These are phyloP conservation scores for Spizaetus ornatus DNA, from an alignment of 2,113 vertebrate genomes.

Conservation along the genomic window DNA sequence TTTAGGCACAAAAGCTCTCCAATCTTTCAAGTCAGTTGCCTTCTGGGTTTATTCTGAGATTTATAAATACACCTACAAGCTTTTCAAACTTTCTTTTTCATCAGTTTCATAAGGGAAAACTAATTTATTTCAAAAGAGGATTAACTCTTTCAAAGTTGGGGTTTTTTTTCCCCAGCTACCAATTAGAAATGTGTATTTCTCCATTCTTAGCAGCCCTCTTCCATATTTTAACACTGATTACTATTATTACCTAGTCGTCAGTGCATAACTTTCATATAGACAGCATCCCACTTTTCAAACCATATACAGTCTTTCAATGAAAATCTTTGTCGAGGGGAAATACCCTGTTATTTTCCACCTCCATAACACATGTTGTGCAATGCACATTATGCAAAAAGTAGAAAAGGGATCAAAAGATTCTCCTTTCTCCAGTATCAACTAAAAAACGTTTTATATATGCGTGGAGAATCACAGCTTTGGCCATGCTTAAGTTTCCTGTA, in stretches of 20 bases:
- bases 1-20: neutral
- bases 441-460: neutral
- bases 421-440: neutral
- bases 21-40: neutral
- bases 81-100: neutral
- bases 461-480: neutral
- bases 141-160: neutral
- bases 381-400: neutral
- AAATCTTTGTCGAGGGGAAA: neutral
- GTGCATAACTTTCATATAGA: neutral
- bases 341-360: neutral
- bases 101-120: neutral
- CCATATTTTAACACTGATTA: neutral
- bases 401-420: neutral
- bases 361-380: neutral
- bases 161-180: neutral
- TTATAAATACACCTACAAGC: neutral
- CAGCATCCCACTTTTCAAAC: neutral
- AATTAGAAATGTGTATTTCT: neutral
- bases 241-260: neutral
- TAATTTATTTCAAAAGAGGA: neutral
- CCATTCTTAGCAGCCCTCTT: neutral
- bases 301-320: neutral
- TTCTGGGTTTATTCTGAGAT: neutral
- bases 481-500: neutral